Evolutionary conservation across 1,140 invertebrate genomes (phyloP).

Genomic region (Micrasema minimum): DNA sequence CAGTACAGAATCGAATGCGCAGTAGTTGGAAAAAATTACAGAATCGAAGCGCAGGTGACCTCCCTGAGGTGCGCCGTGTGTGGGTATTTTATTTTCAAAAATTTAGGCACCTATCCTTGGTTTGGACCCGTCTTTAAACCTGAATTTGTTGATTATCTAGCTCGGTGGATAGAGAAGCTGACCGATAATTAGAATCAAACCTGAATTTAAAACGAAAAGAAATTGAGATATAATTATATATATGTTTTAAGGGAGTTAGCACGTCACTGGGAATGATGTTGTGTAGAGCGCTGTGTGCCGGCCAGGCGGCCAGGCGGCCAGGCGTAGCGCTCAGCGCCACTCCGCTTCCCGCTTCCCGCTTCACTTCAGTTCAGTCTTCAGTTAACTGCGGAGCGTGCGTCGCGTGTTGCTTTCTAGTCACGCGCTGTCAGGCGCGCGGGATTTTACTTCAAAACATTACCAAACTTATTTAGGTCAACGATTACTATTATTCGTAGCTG

Average conservation of each 20-base stretch:
- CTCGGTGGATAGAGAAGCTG: too few relatives aligned
- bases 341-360: neutral
- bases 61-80: too few relatives aligned
- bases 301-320: neutral
- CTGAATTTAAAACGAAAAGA: neutral
- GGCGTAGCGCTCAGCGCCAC: neutral
- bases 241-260: neutral
- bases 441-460: slow-evolving; percentile 34
- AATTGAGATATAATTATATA: neutral
- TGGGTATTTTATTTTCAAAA: too few relatives aligned
- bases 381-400: neutral
- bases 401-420: neutral
- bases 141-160: too few relatives aligned
- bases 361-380: slow-evolving; percentile 40
- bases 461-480: slow-evolving; percentile 43
- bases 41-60: too few relatives aligned
- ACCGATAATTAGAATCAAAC: neutral
- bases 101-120: too few relatives aligned
- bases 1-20: too few relatives aligned
- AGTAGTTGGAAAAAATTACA: too few relatives aligned
- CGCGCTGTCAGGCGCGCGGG: slow-evolving; percentile 24
- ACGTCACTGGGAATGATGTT: slow-evolving; percentile 8
- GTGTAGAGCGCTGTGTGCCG: slow-evolving; percentile 31
- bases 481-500: slow-evolving; percentile 22
- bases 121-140: too few relatives aligned